Base-by-base conservation (phyloP, 2,113 vertebrate genomes). In the Aythya baeri region DNA sequence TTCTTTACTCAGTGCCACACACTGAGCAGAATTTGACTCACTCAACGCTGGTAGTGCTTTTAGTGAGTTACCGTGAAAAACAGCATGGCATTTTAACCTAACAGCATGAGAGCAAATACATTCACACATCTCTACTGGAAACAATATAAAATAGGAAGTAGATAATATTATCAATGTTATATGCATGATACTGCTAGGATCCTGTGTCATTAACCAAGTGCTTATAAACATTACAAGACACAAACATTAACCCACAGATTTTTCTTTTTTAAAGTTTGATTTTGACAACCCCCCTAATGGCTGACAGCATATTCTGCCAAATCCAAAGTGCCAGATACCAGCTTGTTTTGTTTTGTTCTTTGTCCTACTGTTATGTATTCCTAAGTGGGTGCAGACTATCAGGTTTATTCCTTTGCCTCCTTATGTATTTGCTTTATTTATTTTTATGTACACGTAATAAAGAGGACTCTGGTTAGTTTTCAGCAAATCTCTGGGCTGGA, bases 1-100 rank as follows among this genome's bases (percentile, higher is more conserved):
- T 89, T 76, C 73, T 86, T 84, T 50, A 62, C 62, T 93, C 50
- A 34, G 32, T 72, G 88, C 81, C 86, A 75, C 93, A 92, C 63
- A 95, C 92, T 82, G 90, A 95, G 76, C n/a, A 91, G 76, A 96
- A 86, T 76, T 92, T 92, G 86, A 89, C 92, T 96, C 71, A 44
- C 62, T 89, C 34, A 73, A 32, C 0, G 1, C 63, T 82, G 62
- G 62, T 79, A 88, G 76, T 70, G 77, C 80, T 96, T 96, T 95
- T 91, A 96, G 93, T 62, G 77, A 49, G 93, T 83, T 95, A 83
- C 83, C 7, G 5, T 91, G 90, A 89, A 94, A 95, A 93, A 38
- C 92, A 96, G 91, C 81, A 87, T 22, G 63, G 63, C 50, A 59
- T 94, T 95, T 96, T 88, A 94, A 92, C 94, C 74, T 94, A 95